A percentile compares a stretch with the other conserved stretches of the same genome.
phyloP scores from a whole-genome alignment of 2,888 invertebrate species.

The Hirudinaria manillensis region DNA sequence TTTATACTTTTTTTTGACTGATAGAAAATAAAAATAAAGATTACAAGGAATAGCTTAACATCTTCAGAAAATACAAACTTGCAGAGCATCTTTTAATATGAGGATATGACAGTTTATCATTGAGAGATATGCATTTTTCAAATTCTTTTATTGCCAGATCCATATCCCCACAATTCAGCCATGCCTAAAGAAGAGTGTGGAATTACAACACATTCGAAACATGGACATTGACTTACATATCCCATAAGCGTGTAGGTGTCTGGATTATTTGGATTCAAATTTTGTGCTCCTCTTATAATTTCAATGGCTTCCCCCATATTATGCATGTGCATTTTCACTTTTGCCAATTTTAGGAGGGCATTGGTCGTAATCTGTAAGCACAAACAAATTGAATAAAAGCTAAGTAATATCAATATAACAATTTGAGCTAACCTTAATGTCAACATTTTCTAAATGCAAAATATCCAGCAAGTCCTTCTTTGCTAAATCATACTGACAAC shows the following conservation, averaged over 20 bases:
- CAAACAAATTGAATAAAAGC: not conserved
- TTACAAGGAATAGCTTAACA: no score
- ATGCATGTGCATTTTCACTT: slow-evolving; percentile 71
- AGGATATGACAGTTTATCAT: slow-evolving; percentile 77
- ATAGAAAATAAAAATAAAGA: no score
- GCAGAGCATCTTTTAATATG: slow-evolving; percentile 82
- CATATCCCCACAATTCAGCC: slow-evolving; percentile 73
- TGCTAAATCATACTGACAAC: slow-evolving; percentile 58
- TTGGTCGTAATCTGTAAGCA: slow-evolving; percentile 61
- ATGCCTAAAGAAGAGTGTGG: slow-evolving; percentile 61
- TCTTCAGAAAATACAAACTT: slow-evolving; percentile 42
- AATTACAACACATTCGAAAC: no score
- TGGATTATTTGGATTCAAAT: slow-evolving; percentile 71
- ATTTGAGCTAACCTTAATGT: slow-evolving; percentile 28
- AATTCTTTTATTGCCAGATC: slow-evolving; percentile 77
- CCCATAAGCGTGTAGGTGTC: slow-evolving; percentile 90
- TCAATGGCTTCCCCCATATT: slow-evolving; percentile 61
- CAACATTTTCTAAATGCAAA: slow-evolving; percentile 40
- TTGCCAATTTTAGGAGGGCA: slow-evolving; percentile 80
- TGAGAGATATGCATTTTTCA: slow-evolving; percentile 71
- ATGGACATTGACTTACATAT: slow-evolving; percentile 55
- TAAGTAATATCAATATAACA: no score
- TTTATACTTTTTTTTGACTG: no score
- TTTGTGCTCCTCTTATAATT: slow-evolving; percentile 73
- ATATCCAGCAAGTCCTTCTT: slow-evolving; percentile 59